These are phyloP conservation scores for Anarrhichthys ocellatus DNA, from an alignment of 2,113 vertebrate species.

Conservation along the genomic window DNA sequence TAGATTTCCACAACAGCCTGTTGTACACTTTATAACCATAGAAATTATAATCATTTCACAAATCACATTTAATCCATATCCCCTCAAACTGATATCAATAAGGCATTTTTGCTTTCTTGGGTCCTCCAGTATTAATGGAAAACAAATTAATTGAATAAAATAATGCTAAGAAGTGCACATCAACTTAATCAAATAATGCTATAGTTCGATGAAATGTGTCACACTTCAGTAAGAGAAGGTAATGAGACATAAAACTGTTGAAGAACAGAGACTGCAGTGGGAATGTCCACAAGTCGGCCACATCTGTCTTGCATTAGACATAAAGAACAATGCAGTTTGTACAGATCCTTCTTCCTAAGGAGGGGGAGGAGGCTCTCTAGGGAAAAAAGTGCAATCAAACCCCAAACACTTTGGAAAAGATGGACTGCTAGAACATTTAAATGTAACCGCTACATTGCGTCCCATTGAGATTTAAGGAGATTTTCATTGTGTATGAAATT, in stretches of 20 bases:
- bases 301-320: slow-evolving; percentile 83
- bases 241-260: slow-evolving; percentile 28
- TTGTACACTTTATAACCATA: background rate
- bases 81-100: background rate
- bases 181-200: background rate
- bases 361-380: slow-evolving; percentile 69
- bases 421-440: background rate
- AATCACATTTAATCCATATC: background rate
- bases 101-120: background rate
- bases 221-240: slow-evolving; percentile 32
- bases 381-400: slow-evolving; percentile 79
- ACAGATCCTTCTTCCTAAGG: slow-evolving; percentile 63
- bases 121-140: background rate
- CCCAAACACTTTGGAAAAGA: background rate
- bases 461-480: background rate
- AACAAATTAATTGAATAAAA: background rate
- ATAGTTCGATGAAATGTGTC: background rate
- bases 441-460: background rate
- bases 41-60: background rate
- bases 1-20: background rate
- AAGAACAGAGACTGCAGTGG: slow-evolving; percentile 55
- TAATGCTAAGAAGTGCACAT: background rate
- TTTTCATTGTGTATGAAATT: background rate
- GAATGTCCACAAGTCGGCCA: slow-evolving; percentile 64
- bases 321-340: slow-evolving; percentile 80